These are phyloP conservation scores for Euphonia xanthogaster DNA, from an alignment of 2,797 vertebrate species.

Conservation along the genomic window DNA sequence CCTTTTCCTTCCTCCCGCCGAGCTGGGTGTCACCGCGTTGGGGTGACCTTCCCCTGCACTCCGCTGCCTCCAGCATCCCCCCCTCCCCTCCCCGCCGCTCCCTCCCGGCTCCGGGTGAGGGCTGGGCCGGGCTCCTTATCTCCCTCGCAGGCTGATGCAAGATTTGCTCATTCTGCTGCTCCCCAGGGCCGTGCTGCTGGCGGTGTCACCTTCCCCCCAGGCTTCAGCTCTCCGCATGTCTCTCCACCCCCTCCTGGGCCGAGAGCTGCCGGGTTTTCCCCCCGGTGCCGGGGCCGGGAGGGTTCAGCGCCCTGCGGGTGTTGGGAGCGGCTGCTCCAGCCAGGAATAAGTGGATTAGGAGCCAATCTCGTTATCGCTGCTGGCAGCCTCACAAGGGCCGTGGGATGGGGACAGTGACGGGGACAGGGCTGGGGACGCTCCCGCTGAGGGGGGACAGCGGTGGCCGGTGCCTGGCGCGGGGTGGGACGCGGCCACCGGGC, in stretches of 20 bases:
- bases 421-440: not conserved
- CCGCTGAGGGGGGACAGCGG: fast-evolving
- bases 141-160: not conserved
- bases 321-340: not conserved
- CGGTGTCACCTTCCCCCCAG: not conserved
- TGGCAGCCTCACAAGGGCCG: not conserved
- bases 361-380: not conserved
- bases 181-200: fast-evolving
- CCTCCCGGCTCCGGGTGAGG: not conserved
- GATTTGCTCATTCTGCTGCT: not conserved
- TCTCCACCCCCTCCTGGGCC: fast-evolving
- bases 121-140: not conserved
- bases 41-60: not conserved
- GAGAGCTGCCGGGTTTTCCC: not conserved
- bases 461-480: fast-evolving
- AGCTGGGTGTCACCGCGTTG: not conserved
- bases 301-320: fast-evolving
- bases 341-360: slow-evolving; percentile 29
- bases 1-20: slow-evolving; percentile 4
- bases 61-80: not conserved
- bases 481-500: fast-evolving
- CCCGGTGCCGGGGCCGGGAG: not conserved
- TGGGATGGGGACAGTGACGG: not conserved
- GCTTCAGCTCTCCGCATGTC: fast-evolving
- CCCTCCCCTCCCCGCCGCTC: not conserved